Percentiles rank a stretch among this genome's conserved stretches.
phyloP scores from a whole-genome alignment of 2,113 vertebrate genomes.

The Plectropomus leopardus region DNA sequence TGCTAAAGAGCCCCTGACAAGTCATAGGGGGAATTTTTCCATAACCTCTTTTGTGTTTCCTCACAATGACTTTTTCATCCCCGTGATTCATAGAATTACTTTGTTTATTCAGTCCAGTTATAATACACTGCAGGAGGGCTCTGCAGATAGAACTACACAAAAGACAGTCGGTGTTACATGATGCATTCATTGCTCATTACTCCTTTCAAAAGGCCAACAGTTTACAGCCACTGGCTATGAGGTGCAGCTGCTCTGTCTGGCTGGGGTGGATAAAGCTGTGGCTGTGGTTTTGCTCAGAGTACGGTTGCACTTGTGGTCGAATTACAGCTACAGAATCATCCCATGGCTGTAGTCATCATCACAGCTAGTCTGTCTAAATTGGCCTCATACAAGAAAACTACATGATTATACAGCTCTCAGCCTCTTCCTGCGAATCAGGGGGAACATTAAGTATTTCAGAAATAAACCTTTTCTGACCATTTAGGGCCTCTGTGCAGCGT shows the following conservation, averaged over 20 bases:
- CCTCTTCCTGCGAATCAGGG: background rate
- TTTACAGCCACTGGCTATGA: background rate
- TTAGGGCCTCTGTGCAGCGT: background rate
- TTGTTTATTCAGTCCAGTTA: background rate
- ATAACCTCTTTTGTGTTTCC: background rate
- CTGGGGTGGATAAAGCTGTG: background rate
- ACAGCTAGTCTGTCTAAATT: background rate
- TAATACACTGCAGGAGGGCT: background rate
- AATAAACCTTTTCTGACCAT: background rate
- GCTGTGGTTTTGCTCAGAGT: background rate
- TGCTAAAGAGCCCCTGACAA: background rate
- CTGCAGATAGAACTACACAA: background rate
- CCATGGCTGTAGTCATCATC: background rate
- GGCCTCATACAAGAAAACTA: background rate
- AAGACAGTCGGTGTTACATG: background rate
- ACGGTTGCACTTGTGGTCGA: background rate
- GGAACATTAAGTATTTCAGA: background rate
- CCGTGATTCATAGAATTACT: background rate
- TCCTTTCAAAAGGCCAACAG: background rate
- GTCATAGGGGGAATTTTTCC: background rate
- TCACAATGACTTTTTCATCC: background rate
- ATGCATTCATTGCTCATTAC: background rate
- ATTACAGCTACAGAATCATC: background rate
- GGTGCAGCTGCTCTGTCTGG: background rate
- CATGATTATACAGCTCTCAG: too few relatives aligned